Evolutionary conservation across 2,113 vertebrate genomes (phyloP), one percentile per base, ranked within the genome.

Genomic region (Salminus brasiliensis): DNA sequence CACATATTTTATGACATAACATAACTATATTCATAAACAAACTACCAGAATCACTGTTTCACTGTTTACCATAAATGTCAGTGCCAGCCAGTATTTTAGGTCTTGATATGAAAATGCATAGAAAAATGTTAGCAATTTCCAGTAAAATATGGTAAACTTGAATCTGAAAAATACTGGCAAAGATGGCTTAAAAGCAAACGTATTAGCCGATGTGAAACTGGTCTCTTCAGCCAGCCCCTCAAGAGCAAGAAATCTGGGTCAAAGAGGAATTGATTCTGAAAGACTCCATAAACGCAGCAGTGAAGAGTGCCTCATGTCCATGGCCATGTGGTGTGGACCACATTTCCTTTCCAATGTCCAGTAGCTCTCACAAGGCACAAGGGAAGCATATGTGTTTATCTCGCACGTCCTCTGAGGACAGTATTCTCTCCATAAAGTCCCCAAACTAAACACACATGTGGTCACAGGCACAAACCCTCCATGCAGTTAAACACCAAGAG

Each of bases 361-460:
- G 73, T 43, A 65, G 34, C 67, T 27, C n/a, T 23, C 49, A 76
- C 32, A 34, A 72, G 62, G 55, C 45, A 43, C 25, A 25, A 27
- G 13, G 3, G 29, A 23, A 65, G 47, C 21, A 41, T 39, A 75
- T 65, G 55, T 32, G 47, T 65, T 76, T 76, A 81, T 70, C 39
- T 67, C 63, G 21, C 47, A 41, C 15, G 29, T 27, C 53, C 68
- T 45, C 73, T 55, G 43, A 76, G 43, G 71, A 12, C 25, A 43
- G 15, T 63, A 21, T 27, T 76, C 32, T 60, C 60, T 67, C 45
- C 9, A 65, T 74, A 39, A 41, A 62, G 12, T 18, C 60, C 67
- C 23, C 12, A 16, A 59, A 18, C 34, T 32, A 68, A 80, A 36
- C 49, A 72, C 18, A 36, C 60, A 72, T 34, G 69, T 25, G 15